Evolutionary conservation across 2,113 vertebrate species (phyloP).

Genomic region (Mystacornis crossleyi): DNA sequence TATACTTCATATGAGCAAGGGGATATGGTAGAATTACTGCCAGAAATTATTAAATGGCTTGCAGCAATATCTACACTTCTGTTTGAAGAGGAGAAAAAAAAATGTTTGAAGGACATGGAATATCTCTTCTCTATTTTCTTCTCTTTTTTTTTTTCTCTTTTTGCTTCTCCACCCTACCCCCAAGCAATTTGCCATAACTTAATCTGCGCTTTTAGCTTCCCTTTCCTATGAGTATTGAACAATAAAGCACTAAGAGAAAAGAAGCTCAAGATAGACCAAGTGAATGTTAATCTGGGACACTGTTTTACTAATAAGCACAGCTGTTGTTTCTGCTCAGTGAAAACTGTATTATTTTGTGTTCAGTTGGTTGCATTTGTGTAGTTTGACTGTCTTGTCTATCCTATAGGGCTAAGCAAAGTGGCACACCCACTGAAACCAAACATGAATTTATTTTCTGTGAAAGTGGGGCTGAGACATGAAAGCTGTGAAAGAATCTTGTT

Average conservation of each 20-base stretch:
- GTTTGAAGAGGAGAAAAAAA: background rate
- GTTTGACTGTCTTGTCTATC: background rate
- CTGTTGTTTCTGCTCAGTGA: background rate
- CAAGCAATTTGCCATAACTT: background rate
- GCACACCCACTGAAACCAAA: slow-evolving; percentile 27
- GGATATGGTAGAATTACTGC: background rate
- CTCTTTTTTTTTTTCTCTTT: background rate
- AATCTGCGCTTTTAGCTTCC: background rate
- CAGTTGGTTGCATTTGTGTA: background rate
- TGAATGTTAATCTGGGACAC: background rate
- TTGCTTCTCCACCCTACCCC: background rate
- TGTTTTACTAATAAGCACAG: background rate
- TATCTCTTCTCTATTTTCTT: background rate
- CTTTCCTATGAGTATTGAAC: background rate
- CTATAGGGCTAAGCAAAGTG: background rate
- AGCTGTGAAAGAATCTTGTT: slow-evolving; percentile 30
- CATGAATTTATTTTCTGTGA: slow-evolving; percentile 29
- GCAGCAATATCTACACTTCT: background rate
- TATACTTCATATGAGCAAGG: background rate
- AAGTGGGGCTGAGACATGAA: slow-evolving; percentile 19
- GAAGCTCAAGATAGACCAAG: background rate
- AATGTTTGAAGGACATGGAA: background rate
- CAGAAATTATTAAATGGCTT: slow-evolving; percentile 18
- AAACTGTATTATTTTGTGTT: slow-evolving; percentile 8
- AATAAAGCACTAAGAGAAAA: background rate